A percentile compares a stretch with the other conserved stretches of the same genome.
These are phyloP conservation scores for Wasmannia auropunctata DNA, from an alignment of 1,140 invertebrate species.

Conservation along the genomic window DNA sequence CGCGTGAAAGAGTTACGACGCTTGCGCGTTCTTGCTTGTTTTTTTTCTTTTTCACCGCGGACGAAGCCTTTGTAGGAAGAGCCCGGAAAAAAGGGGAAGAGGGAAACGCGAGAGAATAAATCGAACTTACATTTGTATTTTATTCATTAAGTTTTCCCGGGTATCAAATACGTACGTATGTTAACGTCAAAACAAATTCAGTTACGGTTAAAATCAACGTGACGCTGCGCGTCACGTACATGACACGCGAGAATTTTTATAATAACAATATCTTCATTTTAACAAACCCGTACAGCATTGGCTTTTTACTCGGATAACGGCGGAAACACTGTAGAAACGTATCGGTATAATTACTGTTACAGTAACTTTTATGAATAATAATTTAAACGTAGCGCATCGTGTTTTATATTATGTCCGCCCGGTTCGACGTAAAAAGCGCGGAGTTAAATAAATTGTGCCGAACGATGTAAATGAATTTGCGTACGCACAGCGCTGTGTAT, in stretches of 20 bases:
- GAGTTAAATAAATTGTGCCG: constrained; percentile 33
- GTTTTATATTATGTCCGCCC: not conserved
- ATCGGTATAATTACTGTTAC: not conserved
- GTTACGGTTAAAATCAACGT: constrained; percentile 5
- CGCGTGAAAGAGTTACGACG: not conserved
- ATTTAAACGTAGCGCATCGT: constrained; percentile 12
- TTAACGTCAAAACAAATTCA: not conserved
- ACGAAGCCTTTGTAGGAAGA: not conserved
- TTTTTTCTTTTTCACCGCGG: not conserved
- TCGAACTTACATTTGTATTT: not conserved
- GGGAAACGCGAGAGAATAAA: not conserved
- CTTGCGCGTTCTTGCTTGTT: not conserved
- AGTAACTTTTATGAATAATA: constrained; percentile 35
- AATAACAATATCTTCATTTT: constrained; percentile 21
- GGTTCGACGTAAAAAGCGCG: constrained; percentile 8
- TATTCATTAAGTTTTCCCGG: not conserved
- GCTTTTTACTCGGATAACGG: not conserved
- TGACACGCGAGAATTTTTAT: not conserved
- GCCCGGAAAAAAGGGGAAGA: too few relatives aligned
- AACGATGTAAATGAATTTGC: constrained; percentile 50
- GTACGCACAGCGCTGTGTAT: not conserved
- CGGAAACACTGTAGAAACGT: not conserved
- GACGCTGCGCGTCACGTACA: not conserved
- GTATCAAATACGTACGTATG: not conserved
- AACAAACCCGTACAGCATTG: not conserved